Base-by-base conservation (phyloP, 2,888 invertebrate species). In the Mesorhabditis sp. region DNA sequence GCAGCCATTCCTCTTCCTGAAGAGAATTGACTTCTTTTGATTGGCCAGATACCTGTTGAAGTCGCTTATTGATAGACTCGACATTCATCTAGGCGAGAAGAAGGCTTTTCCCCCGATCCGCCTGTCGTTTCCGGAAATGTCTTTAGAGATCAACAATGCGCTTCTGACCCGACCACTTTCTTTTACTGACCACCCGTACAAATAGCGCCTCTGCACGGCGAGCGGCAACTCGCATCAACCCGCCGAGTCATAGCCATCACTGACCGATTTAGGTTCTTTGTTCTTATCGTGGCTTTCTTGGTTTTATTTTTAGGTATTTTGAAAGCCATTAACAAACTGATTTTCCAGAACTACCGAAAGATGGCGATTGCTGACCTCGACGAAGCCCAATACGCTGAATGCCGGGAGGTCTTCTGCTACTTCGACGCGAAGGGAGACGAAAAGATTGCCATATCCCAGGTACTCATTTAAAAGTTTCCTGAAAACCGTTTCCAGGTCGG, bases 361-460 rank as follows among this genome's bases (percentile, higher is more conserved):
- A 50, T 50, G 58, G 58, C n/a, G 58, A 50, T 50, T 2, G 58
- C 58, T n/a, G 58, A 50, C 10, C 58, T 50, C 10, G 58, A 50
- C n/a, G 81, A 81, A 15, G 81, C 82, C 45, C 77, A 81, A 50
- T 67, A 82, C 50, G 80, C 81, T 62, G 81, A 83, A 44, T 82
- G 82, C 66, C 80, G 83, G 44, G 95, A 96, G 89, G 95, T 96
- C 63, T 98, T 98, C 88, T 93, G 92, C 87, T 90, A 99, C 74
- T 99, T 98, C 87, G 98, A 99, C 87, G 94, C 93, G 75, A 92
- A 94, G 82, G 98, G 98, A 15, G 98, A 98, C 90, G 95, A 95
- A 71, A 95, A 95, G 88, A 98, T 98, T 77, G 94, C 94, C 85
- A 93, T 96, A 65, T 91, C 92, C 65, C 96, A 98, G 89, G 79